These are phyloP conservation scores for Rhadinocentrus ornatus DNA, from an alignment of 2,797 vertebrate species.

Conservation along the genomic window DNA sequence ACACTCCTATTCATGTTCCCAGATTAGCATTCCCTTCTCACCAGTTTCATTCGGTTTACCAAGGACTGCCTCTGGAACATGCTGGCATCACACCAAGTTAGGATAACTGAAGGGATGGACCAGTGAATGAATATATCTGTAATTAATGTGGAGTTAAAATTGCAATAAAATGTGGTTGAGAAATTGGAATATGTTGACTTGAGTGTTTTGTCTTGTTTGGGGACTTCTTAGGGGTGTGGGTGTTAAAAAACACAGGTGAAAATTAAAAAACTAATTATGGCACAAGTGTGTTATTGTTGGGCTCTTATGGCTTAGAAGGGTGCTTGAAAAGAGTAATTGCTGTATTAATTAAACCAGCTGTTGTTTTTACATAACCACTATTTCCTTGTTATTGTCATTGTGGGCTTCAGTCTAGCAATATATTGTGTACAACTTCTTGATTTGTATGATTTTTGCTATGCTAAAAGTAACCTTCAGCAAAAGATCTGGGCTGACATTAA, in stretches of 20 bases:
- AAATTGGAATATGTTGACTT: neutral
- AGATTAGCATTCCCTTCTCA: constrained; percentile 64
- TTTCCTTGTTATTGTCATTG: too few relatives aligned
- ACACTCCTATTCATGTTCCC: constrained; percentile 63
- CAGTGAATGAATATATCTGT: constrained; percentile 7
- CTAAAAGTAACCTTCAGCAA: too few relatives aligned
- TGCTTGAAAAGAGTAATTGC: too few relatives aligned
- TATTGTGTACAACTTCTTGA: too few relatives aligned
- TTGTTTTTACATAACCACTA: too few relatives aligned
- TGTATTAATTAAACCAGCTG: too few relatives aligned
- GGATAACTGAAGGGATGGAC: constrained; percentile 13
- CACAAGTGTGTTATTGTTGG: neutral
- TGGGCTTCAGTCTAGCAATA: too few relatives aligned
- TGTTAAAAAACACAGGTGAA: constrained; percentile 6
- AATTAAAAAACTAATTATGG: neutral
- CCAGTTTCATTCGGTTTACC: constrained; percentile 51
- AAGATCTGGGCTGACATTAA: too few relatives aligned
- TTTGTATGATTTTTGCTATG: too few relatives aligned
- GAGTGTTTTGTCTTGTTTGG: neutral
- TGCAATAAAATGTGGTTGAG: neutral
- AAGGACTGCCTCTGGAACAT: constrained; percentile 34
- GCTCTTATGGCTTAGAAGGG: too few relatives aligned
- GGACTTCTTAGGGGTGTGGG: neutral
- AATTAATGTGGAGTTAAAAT: constrained; percentile 17
- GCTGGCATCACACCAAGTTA: constrained; percentile 1